Base-by-base conservation (phyloP, 2,888 invertebrate genomes). In the Mesorhabditis belari region DNA sequence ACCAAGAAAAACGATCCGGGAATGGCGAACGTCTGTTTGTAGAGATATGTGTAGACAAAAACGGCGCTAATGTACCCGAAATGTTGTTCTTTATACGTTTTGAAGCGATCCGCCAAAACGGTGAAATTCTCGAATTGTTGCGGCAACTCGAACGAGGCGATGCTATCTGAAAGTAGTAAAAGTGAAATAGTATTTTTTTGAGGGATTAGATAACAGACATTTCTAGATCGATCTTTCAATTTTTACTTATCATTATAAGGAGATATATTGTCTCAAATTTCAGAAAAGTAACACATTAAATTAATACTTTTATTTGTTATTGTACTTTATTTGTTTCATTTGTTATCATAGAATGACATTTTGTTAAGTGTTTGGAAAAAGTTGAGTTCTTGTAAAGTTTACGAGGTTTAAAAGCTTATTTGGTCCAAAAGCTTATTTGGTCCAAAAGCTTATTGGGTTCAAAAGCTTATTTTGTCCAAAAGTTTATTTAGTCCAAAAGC, bases 1-100 rank as follows among this genome's bases (percentile, higher is more conserved):
- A 86, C 87, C 82, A 87, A 70, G 61, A 87, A 83, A 35, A 85
- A 85, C 26, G 87, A 87, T 25, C 87, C 87, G 49, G 87, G 87
- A 65, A 87, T 86, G 56, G 86, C 85, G 81, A 87, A 87, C n/a
- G 86, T 83, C 76, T 87, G 87, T 75, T 87, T 87, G 81, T 85
- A 87, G 23, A 87, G 71, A 75, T 86, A 87, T 0, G 85, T 85
- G 62, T 82, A 82, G 53, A 82, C 82, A 79, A 86, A 87, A 4
- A 87, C 77, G 2, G 84, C 55, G 1, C 85, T 69, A 6, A 86
- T 84, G 77, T 85, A 86, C 5, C 76, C 63, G 59, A 81, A 80
- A 72, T 86, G 84, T 44, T 83, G 80, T 28, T 81, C 71, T 65
- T 84, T 83, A 73, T 85, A 85, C 6, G 78, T 74, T 25, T 82